Percentiles rank a stretch among this genome's conserved stretches.
These are phyloP conservation scores for Anthoscopus minutus DNA, from an alignment of 2,113 vertebrate species.

Conservation along the genomic window DNA sequence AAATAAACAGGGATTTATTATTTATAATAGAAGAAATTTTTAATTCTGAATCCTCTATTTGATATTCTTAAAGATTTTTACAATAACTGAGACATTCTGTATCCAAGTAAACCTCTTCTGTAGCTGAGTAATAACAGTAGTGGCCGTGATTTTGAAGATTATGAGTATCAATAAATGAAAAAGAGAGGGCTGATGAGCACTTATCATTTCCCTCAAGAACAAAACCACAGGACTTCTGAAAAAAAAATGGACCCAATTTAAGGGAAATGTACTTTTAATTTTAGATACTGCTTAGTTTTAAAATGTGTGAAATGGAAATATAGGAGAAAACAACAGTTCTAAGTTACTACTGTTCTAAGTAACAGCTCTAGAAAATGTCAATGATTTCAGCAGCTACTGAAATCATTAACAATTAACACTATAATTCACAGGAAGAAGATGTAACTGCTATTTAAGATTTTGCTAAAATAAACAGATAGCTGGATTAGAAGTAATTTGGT, in stretches of 20 bases:
- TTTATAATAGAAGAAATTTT: background rate
- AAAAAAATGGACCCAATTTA: background rate
- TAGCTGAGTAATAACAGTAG: background rate
- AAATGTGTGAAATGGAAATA: background rate
- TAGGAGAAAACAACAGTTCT: background rate
- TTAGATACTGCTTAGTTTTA: background rate
- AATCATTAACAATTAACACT: background rate
- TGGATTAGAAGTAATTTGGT: background rate
- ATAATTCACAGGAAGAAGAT: background rate
- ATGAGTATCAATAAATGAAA: background rate
- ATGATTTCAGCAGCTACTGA: background rate
- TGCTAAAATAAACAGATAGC: background rate
- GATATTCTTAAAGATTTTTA: background rate
- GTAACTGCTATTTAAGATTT: background rate
- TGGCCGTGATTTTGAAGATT: background rate
- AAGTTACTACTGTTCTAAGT: background rate
- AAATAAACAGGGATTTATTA: background rate
- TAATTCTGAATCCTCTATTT: background rate
- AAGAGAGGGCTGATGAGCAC: background rate
- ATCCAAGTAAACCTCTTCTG: background rate
- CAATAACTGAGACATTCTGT: background rate
- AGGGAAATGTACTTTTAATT: background rate
- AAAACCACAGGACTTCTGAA: background rate
- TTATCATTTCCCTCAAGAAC: background rate
- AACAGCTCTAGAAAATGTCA: background rate